These are phyloP conservation scores for Oreohelix idahoensis DNA, from an alignment of 1,140 invertebrate species.

Conservation along the genomic window DNA sequence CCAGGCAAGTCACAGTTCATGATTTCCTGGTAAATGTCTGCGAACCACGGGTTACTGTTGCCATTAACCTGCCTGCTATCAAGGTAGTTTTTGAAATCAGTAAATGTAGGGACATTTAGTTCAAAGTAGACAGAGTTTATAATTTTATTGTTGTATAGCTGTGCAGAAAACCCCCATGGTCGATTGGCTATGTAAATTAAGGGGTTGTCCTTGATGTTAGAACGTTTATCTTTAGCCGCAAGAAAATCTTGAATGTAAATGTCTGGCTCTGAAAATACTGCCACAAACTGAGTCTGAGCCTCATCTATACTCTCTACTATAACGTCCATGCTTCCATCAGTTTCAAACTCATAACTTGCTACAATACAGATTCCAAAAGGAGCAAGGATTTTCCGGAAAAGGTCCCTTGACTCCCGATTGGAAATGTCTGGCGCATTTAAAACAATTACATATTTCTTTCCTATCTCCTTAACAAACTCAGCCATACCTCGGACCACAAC, in stretches of 20 bases:
- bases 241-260: constrained; percentile 58
- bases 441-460: constrained; percentile 62
- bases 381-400: constrained; percentile 51
- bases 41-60: constrained; percentile 63
- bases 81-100: constrained; percentile 46
- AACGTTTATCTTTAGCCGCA: constrained; percentile 52
- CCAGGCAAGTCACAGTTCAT: constrained; percentile 54
- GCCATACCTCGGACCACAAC: constrained; percentile 83
- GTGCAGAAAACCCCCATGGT: constrained; percentile 40
- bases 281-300: constrained; percentile 62
- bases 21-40: constrained; percentile 60
- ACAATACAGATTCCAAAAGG: constrained; percentile 61
- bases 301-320: constrained; percentile 55
- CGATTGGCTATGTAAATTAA: constrained; percentile 62
- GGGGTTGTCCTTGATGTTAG: constrained; percentile 11
- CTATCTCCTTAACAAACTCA: constrained; percentile 50
- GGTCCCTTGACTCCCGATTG: constrained; percentile 47
- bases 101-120: constrained; percentile 31
- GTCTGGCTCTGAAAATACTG: constrained; percentile 64
- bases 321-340: constrained; percentile 57
- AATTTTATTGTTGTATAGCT: not conserved
- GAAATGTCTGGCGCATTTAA: constrained; percentile 62
- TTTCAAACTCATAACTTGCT: constrained; percentile 65
- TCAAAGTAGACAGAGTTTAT: constrained; percentile 47
- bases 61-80: not conserved